Base-by-base conservation (phyloP, 92 coral and sea anemone genomes). In the Palythoa grandiflora region DNA sequence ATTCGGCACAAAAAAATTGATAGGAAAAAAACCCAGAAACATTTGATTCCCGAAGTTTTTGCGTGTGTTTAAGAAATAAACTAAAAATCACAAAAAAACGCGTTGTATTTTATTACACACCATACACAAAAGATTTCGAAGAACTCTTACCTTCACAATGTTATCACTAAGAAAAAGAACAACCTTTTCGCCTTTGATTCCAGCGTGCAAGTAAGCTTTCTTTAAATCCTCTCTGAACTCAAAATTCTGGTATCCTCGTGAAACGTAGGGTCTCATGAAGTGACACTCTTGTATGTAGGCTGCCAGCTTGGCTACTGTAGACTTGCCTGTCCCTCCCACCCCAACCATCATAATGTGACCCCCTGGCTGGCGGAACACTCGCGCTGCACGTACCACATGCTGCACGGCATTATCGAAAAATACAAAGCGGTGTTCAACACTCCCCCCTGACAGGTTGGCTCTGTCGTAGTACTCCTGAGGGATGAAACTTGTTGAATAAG, bases 331-430 rank as follows among this genome's bases (percentile, higher is more conserved):
- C 39, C 99, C 99, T 17, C 99, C 99, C 50, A 97, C 90, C 20
- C 99, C 99, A 54, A 97, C 94, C 94, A 97, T 86, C 94, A 95
- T 88, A 85, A 97, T 85, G 93, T 97, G 99, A 53, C 95, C 94
- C 53, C 96, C 94, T 38, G 98, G 97, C 78, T 97, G 96, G 89
- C 98, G 97, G 91, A 97, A 97, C 44, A 97, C 99, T 47, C 99
- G 98, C 13, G 98, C 98, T 28, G 99, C 98, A 15, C 99, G 98
- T n/a, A 96, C 91, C 84, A 97, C 89, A 84, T 97, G 99, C 91
- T 94, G 96, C 72, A 97, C 86, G 79, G 99, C 99, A 94, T 91
- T 94, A 73, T 93, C 89, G 80, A 97, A 97, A 89, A 97, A 97
- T 35, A 97, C 99, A 87, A 95, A 95, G 76, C 96, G 99, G 85